Base-by-base conservation (phyloP, 2,113 vertebrate genomes). In the Nesogale talazaci region DNA sequence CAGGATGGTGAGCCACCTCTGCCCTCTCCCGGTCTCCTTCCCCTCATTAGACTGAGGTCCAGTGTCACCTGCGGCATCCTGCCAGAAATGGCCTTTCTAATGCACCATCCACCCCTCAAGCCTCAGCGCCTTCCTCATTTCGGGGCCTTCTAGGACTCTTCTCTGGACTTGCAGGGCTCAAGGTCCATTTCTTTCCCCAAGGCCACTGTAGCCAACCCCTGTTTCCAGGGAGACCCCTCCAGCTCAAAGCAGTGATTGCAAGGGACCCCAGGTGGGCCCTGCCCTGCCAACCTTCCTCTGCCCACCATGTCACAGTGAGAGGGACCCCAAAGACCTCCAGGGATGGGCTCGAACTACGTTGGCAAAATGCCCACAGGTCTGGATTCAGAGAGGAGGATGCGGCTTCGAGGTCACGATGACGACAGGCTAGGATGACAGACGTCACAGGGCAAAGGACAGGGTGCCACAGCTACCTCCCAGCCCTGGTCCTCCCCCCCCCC, bases 391-490 rank as follows among this genome's bases (percentile, higher is more conserved):
- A 52, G 19, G 1, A n/a, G 86, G 63, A 77, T 46, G 74, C 9
- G 46, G 46, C 46, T 11, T 52, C 57, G 86, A 90, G 38, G 31
- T 85, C 56, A 87, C 38, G 95, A 83, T 40, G 79, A 31, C n/a
- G 79, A 31, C n/a, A 90, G 67, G 38, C 34, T 46, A 34, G 69
- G 38, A 70, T 7, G 40, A 42, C 56, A 57, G 56, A 16, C 57
- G 38, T 88, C 72, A 86, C 59, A 89, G 65, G 52, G 25, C n/a
- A 70, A 77, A 56, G 34, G 34, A 75, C 22, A 81, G 52, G 61
- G 34, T 17, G 25, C 7, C 42, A 27, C 38, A 38, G 46, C 6
- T 52, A 52, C 46, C 46, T 52, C 5, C 46, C 5, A 31, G 63
- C 46, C n/a, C 67, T 17, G n/a, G n/a, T 63, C 81, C 27, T 10